Evolutionary conservation across 2,888 invertebrate species (phyloP).

Genomic region (Macrophya alboannulata): DNA sequence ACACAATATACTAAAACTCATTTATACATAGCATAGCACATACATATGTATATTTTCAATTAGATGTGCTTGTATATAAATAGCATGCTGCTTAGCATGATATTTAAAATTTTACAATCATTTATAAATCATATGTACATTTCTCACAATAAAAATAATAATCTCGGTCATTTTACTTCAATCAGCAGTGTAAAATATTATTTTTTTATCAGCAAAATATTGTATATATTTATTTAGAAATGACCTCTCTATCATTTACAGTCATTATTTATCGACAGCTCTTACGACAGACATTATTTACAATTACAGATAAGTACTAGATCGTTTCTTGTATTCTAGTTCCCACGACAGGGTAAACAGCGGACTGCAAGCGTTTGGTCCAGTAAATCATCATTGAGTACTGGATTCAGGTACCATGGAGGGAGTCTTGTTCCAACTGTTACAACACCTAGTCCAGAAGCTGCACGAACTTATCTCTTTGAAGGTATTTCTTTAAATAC

Average conservation of each 20-base stretch:
- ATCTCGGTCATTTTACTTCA: neutral
- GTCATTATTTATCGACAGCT: neutral
- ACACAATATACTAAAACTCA: constrained; percentile 63
- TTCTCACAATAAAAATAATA: neutral
- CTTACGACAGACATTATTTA: neutral
- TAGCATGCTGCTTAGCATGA: constrained; percentile 48
- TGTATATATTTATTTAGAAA: constrained; percentile 6
- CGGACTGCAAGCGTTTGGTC: constrained; percentile 96
- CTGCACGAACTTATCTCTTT: constrained; percentile 94
- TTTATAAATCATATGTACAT: neutral
- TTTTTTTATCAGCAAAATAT: neutral
- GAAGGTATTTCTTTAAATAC: constrained; percentile 86
- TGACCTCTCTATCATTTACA: neutral
- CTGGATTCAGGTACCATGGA: constrained; percentile 93
- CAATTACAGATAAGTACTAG: neutral
- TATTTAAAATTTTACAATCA: neutral
- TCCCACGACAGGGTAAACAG: constrained; percentile 88
- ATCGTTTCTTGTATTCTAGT: constrained; percentile 78
- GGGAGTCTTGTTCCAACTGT: constrained; percentile 90
- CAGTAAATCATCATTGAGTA: constrained; percentile 92
- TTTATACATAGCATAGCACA: neutral
- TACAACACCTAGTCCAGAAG: constrained; percentile 93
- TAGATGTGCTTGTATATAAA: constrained; percentile 32
- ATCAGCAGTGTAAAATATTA: neutral
- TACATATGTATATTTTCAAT: constrained; percentile 1